phyloP scores from a whole-genome alignment of 2,113 vertebrate species.

The Siphamia tubifer region DNA sequence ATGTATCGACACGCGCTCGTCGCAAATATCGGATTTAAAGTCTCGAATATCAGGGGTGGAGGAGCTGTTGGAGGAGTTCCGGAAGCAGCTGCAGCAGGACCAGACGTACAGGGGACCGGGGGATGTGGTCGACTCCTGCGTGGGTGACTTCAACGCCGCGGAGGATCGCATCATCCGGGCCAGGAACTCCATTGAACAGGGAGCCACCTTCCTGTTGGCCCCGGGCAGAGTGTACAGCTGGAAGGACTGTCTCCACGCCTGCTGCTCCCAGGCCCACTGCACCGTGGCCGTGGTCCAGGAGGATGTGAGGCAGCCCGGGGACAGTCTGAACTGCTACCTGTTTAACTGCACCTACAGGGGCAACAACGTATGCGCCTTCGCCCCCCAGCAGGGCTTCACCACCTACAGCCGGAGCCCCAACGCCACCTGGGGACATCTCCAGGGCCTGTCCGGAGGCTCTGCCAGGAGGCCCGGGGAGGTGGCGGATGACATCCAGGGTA shows the following conservation, averaged over 20 bases:
- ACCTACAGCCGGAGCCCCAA: slow-evolving; percentile 81
- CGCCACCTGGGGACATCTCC: slow-evolving; percentile 39
- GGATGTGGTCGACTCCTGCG: slow-evolving; percentile 64
- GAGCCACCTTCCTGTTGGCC: slow-evolving; percentile 87
- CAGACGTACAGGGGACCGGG: slow-evolving; percentile 57
- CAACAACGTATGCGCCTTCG: slow-evolving; percentile 86
- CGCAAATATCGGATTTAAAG: slow-evolving; percentile 76
- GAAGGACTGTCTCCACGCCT: slow-evolving; percentile 88
- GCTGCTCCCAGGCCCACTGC: slow-evolving; percentile 88
- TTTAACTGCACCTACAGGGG: slow-evolving; percentile 88
- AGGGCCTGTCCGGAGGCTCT: not conserved
- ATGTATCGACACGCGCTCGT: slow-evolving; percentile 27
- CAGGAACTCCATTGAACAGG: slow-evolving; percentile 88
- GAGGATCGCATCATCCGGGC: slow-evolving; percentile 90
- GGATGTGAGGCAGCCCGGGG: slow-evolving; percentile 62
- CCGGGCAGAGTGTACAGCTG: slow-evolving; percentile 82
- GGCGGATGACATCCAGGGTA: slow-evolving; percentile 53
- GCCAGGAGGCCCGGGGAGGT: slow-evolving; percentile 33
- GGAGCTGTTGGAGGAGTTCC: slow-evolving; percentile 89
- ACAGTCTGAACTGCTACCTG: slow-evolving; percentile 84
- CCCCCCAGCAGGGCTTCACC: slow-evolving; percentile 86
- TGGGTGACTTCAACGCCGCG: slow-evolving; percentile 63
- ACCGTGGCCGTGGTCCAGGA: slow-evolving; percentile 88
- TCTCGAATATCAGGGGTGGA: slow-evolving; percentile 86
- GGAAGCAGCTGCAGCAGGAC: slow-evolving; percentile 86